Conservation (phyloP, 2,797 vertebrate genomes). For the Malurus splendens region DNA sequence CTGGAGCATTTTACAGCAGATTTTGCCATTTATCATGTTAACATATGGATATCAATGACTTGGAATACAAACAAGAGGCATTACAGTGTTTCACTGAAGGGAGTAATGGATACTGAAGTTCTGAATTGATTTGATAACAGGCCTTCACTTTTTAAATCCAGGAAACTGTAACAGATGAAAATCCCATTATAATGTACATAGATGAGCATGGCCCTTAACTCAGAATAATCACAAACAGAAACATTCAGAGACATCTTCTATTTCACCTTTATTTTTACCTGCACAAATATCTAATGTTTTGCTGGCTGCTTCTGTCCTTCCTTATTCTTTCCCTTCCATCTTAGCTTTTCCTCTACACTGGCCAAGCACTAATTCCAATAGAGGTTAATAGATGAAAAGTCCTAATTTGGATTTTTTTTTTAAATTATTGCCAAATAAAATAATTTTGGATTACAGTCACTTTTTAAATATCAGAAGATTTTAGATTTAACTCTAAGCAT, state of each 20-base stretch:
- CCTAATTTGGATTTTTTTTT: neutral
- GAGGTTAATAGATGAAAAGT: neutral
- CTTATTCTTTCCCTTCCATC: neutral
- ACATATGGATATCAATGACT: neutral
- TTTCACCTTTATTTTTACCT: neutral
- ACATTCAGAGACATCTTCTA: rapidly evolving
- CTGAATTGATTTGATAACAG: neutral
- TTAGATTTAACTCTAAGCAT: neutral
- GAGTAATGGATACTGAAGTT: neutral
- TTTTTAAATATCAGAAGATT: neutral
- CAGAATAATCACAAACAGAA: neutral
- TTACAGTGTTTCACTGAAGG: neutral
- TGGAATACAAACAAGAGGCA: neutral
- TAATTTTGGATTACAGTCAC: neutral
- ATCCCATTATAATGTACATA: neutral
- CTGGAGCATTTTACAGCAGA: neutral
- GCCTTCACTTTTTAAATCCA: neutral
- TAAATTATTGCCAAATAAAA: neutral
- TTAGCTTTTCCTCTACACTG: neutral
- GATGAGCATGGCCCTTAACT: neutral
- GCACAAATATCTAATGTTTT: neutral
- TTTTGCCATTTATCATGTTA: neutral
- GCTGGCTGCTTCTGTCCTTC: neutral
- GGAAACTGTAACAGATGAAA: neutral
- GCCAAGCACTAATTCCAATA: neutral